A percentile compares a stretch with the other conserved stretches of the same genome.
Conservation (phyloP, 2,888 invertebrate genomes). For the Mimachlamys varia region DNA sequence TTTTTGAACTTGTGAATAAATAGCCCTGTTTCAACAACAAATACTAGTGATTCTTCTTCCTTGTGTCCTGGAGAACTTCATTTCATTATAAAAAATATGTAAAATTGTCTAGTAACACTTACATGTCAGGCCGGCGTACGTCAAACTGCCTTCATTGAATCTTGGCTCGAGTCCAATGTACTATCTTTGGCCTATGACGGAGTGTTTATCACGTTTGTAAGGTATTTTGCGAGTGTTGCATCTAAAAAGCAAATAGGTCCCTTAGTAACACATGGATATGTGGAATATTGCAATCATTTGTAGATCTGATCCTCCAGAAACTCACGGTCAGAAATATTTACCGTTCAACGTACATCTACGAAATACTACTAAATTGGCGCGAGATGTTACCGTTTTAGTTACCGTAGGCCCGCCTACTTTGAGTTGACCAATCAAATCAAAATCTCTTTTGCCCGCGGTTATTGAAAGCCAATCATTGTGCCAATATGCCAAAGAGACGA, state of each 20-base stretch:
- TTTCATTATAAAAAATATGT: not conserved
- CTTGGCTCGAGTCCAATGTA: slow-evolving; percentile 28
- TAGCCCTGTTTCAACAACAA: not conserved
- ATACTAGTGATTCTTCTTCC: not conserved
- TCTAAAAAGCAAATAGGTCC: not conserved
- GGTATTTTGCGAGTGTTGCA: not conserved
- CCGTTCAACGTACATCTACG: slow-evolving; percentile 18
- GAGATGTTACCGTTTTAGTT: slow-evolving; percentile 68
- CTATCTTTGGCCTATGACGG: slow-evolving; percentile 7
- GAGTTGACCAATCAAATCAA: slow-evolving; percentile 60
- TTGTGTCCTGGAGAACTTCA: not conserved
- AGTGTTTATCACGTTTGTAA: not conserved
- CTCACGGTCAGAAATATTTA: slow-evolving; percentile 34
- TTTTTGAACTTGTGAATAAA: slow-evolving; percentile 20
- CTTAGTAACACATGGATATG: not conserved
- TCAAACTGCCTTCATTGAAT: slow-evolving; percentile 32
- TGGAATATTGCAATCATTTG: slow-evolving; percentile 1
- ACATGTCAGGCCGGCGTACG: not conserved
- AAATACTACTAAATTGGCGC: slow-evolving; percentile 66
- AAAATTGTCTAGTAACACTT: not conserved
- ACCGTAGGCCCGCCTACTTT: slow-evolving; percentile 62
- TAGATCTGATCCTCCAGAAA: not conserved
- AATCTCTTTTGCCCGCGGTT: slow-evolving; percentile 14
- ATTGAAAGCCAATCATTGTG: slow-evolving; percentile 33
- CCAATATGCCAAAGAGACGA: slow-evolving; percentile 53